Base-by-base conservation (phyloP, 2,113 vertebrate genomes). In the Leptodactylus fuscus region DNA sequence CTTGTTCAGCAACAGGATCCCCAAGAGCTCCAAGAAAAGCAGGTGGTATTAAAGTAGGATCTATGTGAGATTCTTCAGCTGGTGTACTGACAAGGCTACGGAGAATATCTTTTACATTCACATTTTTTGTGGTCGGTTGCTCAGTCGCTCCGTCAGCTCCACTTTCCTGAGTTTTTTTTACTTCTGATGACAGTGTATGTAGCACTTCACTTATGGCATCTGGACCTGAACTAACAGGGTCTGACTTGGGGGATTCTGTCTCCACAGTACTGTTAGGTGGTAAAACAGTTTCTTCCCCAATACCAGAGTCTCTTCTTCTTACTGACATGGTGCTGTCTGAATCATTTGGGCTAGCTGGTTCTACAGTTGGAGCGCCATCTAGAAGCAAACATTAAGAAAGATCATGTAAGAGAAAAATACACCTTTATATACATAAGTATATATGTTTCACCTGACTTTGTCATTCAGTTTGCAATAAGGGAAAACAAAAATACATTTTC, bases 131-230 rank as follows among this genome's bases (percentile, higher is more conserved):
- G 90, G 93, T 77, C 76, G 93, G 81, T 46, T 91, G 89, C 16
- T 91, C 92, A 60, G 81, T 49, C 84, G 46, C 89, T 75, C 83
- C 76, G 38, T 92, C 92, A 41, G 16, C 90, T 91, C 34, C 83
- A 6, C 58, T 46, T 80, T 94, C 94, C 60, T 92, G 90, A 60
- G 88, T 77, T 87, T 93, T 95, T 89, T 91, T 96, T 87, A 98
- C 97, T 92, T 99, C 97, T 69, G 95, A 94, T 0, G 98, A 98
- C 80, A 98, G 94, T 0, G 97, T 96, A 70, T 94, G 95, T 13
- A 98, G 88, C 75, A 96, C 96, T 92, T 99, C 96, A 15, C 96
- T 98, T 90, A 98, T 85, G 62, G 97, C 97, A 87, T 99, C 98
- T 0, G 98, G 98, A 1, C 96, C 96, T 1, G 93, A 91, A 49